Base-by-base conservation (phyloP, 2,797 vertebrate species). In the Gephyroberyx darwinii region DNA sequence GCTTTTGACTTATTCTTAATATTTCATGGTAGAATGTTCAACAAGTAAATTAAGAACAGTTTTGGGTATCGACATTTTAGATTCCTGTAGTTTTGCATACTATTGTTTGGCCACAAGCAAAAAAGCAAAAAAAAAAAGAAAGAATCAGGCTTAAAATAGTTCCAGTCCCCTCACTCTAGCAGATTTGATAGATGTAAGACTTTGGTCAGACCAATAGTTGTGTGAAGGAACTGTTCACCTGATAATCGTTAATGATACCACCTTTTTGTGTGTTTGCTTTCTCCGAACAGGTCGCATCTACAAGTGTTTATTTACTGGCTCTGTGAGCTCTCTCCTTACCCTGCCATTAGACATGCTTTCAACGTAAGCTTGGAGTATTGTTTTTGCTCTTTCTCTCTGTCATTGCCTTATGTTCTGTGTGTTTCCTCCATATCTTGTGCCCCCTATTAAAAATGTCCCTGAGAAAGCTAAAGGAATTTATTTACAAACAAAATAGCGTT, bases 221-320 rank as follows among this genome's bases (percentile, higher is more conserved):
- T 5, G 20, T n/a, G 9, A 33, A 22, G 0, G 58, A 45, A 14
- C 54, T 0, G 54, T 66, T 67, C 16, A 69, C 50, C 9, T 16
- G 60, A 5, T 19, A 26, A 0, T 20, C 41, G 16, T 56, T 20
- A 7, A 1, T 78, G 10, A 55, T 8, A 17, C n/a, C 8, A n/a
- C 1, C 30, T 14, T 31, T 50, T 77, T 35, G 59, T 45, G 0
- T 71, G 9, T 80, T 57, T 78, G 48, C n/a, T 68, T 57, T 74
- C 50, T 74, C 72, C 41, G n/a, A 35, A 35, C 82, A 99, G 97
- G 96, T 94, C 97, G 97, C 53, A 98, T 99, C 92, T 99, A 99
- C 94, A 98, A 98, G 93, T 98, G 97, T 94, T 95, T 99, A 92
- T 99, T 99, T 94, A 98, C 97, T 76, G 97, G 97, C 93, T 98